Base-by-base conservation (phyloP, 2,113 vertebrate species). In the Pipa parva region DNA sequence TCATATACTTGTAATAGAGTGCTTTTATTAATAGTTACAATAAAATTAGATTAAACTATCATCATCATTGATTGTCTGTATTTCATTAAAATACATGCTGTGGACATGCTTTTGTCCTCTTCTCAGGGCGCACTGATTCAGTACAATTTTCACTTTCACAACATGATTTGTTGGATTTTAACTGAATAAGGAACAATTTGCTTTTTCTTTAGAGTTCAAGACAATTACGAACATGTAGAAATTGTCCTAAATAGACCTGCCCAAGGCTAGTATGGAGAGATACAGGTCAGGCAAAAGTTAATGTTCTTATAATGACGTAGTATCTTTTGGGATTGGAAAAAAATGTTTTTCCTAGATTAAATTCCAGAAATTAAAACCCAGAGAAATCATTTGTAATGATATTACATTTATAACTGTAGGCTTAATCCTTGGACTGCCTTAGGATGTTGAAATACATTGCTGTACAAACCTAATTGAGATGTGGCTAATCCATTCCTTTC, bases 341-440 rank as follows among this genome's bases (percentile, higher is more conserved):
- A 68, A 39, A 37, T 29, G 25, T 54, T 49, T 54, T 18, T 36
- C 13, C n/a, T 27, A 70, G 57, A 70, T 70, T 70, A 42, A 45
- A 70, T 70, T 39, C 59, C 48, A 61, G 48, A 70, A 61, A 70
- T 61, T 61, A 70, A 61, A 70, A 61, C 20, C 58, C 60, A 58
- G 46, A 17, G 60, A 70, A 70, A 70, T 61, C 57, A 61, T 61
- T 70, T 54, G 58, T 70, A 61, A 69, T 39, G n/a, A 60, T 54
- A 54, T 70, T 70, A 70, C 33, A 61, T 54, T 70, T 61, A 70
- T 58, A 70, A 70, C 36, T 70, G 51, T 70, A 54, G 58, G 66
- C 37, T 61, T 60, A 61, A 60, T 61, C 57, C 49, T 33, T 28
- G 26, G 7, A 18, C 25, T 1, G 48, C 66, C 58, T 8, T 12